Percentiles rank a stretch among this genome's conserved stretches.
Evolutionary conservation across 37 sponge, comb jelly and placozoan species (phyloP).

Genomic region (Theonella swinhoei): DNA sequence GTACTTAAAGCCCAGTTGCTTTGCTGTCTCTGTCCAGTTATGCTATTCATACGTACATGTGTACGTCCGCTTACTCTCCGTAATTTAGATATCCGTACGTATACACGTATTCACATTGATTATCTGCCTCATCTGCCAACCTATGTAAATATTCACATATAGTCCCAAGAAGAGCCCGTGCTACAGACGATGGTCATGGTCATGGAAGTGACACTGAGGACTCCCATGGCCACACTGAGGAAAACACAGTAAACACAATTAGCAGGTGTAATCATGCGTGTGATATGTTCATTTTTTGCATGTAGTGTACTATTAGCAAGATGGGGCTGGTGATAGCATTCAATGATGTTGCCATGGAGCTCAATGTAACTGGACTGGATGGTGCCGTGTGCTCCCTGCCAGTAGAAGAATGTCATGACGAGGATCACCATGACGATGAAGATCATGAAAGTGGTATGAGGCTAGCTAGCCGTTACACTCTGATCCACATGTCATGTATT

Average conservation of each 20-base stretch:
- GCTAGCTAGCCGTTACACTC: no score
- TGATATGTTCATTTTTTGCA: background rate
- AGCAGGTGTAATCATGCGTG: background rate
- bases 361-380: background rate
- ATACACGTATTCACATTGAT: no score
- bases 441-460: background rate
- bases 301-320: background rate
- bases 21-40: no score
- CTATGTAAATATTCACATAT: no score
- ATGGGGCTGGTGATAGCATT: background rate
- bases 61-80: no score
- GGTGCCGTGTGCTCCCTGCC: background rate
- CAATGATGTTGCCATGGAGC: background rate
- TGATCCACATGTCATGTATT: background rate
- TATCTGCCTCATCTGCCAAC: no score
- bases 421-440: background rate
- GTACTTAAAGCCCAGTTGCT: no score
- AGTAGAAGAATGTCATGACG: background rate
- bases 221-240: background rate
- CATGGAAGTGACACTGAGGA: background rate
- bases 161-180: no score
- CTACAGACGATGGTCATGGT: background rate
- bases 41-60: no score
- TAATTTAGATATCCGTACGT: no score
- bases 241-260: background rate